These are phyloP conservation scores for Arge pagana DNA, from an alignment of 2,888 invertebrate genomes.

Conservation along the genomic window DNA sequence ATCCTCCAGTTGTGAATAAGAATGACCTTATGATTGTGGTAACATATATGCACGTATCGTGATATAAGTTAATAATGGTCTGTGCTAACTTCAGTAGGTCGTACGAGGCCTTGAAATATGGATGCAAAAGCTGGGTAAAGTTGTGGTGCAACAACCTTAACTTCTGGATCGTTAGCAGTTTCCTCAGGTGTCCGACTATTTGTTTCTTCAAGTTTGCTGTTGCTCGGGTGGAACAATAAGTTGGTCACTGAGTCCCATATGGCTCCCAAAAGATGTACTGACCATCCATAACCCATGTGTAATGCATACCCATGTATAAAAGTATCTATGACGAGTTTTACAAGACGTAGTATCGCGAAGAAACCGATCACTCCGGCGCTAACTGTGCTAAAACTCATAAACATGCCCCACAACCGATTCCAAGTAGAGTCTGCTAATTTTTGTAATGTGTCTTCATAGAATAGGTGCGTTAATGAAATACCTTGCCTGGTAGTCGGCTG, in stretches of 20 bases:
- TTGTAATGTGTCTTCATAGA: background rate
- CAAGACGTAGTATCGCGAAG: background rate
- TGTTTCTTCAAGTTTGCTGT: background rate
- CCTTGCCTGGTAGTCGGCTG: too few species aligned
- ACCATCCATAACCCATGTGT: background rate
- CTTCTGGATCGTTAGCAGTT: too few species aligned
- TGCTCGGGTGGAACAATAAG: background rate
- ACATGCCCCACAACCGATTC: background rate
- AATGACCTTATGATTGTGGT: too few species aligned
- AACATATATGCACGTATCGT: too few species aligned
- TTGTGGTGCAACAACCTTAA: too few species aligned
- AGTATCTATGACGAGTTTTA: background rate
- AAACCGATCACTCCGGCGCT: constrained; percentile 2
- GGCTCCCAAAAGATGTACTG: background rate
- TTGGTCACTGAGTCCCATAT: background rate
- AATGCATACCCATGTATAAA: background rate
- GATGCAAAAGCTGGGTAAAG: too few species aligned
- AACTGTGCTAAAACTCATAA: background rate
- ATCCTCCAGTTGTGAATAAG: too few species aligned
- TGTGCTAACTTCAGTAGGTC: too few species aligned
- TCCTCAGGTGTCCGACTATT: background rate
- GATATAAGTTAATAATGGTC: too few species aligned
- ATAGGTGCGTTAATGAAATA: too few species aligned
- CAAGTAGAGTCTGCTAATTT: background rate
- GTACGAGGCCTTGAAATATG: too few species aligned